A percentile compares a stretch with the other conserved stretches of the same genome.
These are phyloP conservation scores for Pediacus dermestoides DNA, from an alignment of 2,888 invertebrate genomes.

Conservation along the genomic window DNA sequence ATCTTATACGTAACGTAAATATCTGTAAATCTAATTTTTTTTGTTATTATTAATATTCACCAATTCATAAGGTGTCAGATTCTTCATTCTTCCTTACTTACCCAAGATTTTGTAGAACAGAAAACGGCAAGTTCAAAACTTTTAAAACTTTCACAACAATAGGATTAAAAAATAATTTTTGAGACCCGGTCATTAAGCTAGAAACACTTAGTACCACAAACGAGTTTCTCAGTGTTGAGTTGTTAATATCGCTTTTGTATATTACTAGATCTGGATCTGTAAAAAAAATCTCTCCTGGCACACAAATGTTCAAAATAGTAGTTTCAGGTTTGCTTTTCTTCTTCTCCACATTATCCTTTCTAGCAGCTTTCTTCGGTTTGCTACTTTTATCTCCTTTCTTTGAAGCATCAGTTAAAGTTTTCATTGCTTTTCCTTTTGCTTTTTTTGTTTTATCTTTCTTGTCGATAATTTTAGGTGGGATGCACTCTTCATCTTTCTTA, in stretches of 20 bases:
- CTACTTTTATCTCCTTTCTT: conserved; percentile 5
- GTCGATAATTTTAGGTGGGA: not conserved
- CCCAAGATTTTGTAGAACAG: conserved; percentile 22
- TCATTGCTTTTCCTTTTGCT: conserved; percentile 10
- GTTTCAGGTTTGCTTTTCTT: conserved; percentile 11
- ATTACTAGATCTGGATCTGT: conserved; percentile 23
- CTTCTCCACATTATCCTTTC: conserved; percentile 14
- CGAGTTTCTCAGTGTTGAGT: conserved; percentile 14
- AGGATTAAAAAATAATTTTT: conserved; percentile 31
- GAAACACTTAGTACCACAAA: conserved; percentile 23
- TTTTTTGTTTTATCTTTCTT: conserved; percentile 6
- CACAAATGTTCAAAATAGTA: conserved; percentile 14
- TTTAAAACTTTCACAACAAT: conserved; percentile 31
- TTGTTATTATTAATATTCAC: too few relatives aligned
- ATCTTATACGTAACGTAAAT: conserved; percentile 23
- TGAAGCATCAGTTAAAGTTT: not conserved
- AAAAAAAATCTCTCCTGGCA: conserved; percentile 31
- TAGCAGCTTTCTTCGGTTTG: conserved; percentile 6
- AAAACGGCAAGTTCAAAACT: conserved; percentile 28
- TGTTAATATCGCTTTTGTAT: conserved; percentile 16
- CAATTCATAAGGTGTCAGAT: too few relatives aligned
- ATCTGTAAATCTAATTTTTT: too few relatives aligned
- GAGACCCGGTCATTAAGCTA: conserved; percentile 27
- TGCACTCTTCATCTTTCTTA: too few relatives aligned
- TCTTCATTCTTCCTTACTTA: too few relatives aligned